A percentile compares a stretch with the other conserved stretches of the same genome.
phyloP scores from a whole-genome alignment of 2,888 invertebrate species.

The Petrophora chlorosata region DNA sequence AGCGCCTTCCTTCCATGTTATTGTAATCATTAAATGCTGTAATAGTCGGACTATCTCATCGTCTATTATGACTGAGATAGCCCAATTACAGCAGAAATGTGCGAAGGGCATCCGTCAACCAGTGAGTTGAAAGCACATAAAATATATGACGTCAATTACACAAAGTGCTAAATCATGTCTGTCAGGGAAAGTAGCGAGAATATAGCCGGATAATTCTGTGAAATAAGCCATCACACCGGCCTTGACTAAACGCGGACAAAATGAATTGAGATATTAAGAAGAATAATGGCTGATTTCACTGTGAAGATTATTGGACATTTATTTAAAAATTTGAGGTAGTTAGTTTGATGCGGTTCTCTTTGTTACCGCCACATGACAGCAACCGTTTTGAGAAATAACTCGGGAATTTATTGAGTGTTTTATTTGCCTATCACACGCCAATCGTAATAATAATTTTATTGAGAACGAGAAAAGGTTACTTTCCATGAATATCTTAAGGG shows the following conservation, averaged over 20 bases:
- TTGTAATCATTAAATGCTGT: background rate
- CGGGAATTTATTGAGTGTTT: too few relatives aligned
- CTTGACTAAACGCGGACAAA: slow-evolving; percentile 39
- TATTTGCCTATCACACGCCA: too few relatives aligned
- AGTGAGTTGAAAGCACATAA: slow-evolving; percentile 25
- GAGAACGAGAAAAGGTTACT: too few relatives aligned
- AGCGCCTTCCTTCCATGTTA: background rate
- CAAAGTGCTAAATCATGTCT: slow-evolving; percentile 69
- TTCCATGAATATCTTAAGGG: background rate
- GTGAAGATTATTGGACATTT: slow-evolving; percentile 30
- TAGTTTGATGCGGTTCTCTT: too few relatives aligned
- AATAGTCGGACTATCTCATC: background rate
- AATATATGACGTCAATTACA: slow-evolving; percentile 53
- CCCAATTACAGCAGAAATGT: slow-evolving; percentile 13
- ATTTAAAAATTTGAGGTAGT: slow-evolving; percentile 6
- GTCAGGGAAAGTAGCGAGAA: slow-evolving; percentile 48
- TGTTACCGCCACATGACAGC: too few relatives aligned
- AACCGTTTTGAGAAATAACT: too few relatives aligned
- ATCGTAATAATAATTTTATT: too few relatives aligned
- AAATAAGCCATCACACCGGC: slow-evolving; percentile 43
- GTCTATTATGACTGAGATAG: background rate
- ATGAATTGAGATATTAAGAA: slow-evolving; percentile 41
- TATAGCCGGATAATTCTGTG: slow-evolving; percentile 48
- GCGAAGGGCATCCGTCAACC: slow-evolving; percentile 24
- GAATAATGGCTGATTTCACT: slow-evolving; percentile 37